A percentile compares a stretch with the other conserved stretches of the same genome.
phyloP scores from a whole-genome alignment of 2,113 vertebrate genomes.

The Cathartes aura region DNA sequence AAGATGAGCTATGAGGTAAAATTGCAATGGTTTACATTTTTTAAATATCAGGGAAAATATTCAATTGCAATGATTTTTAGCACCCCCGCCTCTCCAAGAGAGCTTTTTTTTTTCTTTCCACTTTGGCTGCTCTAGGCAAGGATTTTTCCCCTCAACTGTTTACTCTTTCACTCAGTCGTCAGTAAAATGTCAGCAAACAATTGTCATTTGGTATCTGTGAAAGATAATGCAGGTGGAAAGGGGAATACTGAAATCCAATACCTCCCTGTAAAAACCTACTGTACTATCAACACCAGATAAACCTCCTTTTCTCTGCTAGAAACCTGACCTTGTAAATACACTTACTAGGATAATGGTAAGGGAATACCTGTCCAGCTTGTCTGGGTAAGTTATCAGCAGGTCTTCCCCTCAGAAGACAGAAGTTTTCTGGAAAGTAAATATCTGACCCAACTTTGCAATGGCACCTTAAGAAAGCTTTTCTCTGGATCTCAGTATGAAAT shows the following conservation, averaged over 20 bases:
- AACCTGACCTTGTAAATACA: constrained; percentile 12
- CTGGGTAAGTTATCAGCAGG: neutral
- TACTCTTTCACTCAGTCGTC: neutral
- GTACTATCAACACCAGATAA: constrained; percentile 34
- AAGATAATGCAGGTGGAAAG: constrained; percentile 44
- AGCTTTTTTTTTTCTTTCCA: neutral
- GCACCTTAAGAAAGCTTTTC: neutral
- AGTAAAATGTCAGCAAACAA: constrained; percentile 41
- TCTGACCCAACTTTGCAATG: neutral
- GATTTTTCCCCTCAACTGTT: neutral
- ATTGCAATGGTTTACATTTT: neutral
- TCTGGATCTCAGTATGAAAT: neutral
- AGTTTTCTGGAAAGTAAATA: neutral
- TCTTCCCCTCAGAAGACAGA: neutral
- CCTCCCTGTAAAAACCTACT: neutral
- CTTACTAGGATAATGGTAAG: neutral
- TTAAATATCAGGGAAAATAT: neutral
- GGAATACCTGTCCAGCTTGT: neutral
- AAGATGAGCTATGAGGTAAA: constrained; percentile 15
- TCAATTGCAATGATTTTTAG: neutral
- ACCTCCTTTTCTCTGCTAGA: neutral
- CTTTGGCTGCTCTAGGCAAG: neutral
- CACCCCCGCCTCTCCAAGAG: neutral
- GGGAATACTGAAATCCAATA: constrained; percentile 20
- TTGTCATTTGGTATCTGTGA: constrained; percentile 38